These are phyloP conservation scores for Drosophila yooni DNA, from an alignment of 2,888 invertebrate genomes.

Conservation along the genomic window DNA sequence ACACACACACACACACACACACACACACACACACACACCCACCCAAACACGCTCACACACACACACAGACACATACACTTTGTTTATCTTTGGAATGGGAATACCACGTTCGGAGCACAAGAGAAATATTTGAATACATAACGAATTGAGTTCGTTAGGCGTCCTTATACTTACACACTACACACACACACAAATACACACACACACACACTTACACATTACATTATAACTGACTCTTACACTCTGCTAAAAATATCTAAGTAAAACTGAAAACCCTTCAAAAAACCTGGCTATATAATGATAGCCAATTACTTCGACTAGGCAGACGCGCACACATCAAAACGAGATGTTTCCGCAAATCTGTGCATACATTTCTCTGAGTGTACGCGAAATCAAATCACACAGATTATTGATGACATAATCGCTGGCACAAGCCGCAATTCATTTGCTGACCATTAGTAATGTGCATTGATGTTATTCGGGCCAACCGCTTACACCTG, in stretches of 20 bases:
- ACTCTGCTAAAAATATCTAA: background rate
- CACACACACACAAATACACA: background rate
- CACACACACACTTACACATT: background rate
- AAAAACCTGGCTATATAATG: background rate
- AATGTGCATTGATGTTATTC: slow-evolving; percentile 16
- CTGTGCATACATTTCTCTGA: background rate
- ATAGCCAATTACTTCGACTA: too few relatives aligned
- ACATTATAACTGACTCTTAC: background rate
- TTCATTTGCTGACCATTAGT: slow-evolving; percentile 38
- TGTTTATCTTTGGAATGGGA: slow-evolving; percentile 20
- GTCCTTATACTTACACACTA: slow-evolving; percentile 6
- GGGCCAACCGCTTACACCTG: slow-evolving; percentile 14
- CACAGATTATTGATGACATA: slow-evolving; percentile 40
- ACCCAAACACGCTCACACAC: background rate
- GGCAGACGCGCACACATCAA: background rate
- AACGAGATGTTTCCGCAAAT: background rate
- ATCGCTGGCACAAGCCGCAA: slow-evolving; percentile 33
- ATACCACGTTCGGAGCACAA: background rate
- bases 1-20: slow-evolving; percentile 24
- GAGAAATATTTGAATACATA: slow-evolving; percentile 38
- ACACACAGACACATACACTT: background rate
- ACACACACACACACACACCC: too few relatives aligned
- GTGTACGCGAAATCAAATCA: slow-evolving; percentile 12
- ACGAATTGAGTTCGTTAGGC: slow-evolving; percentile 27
- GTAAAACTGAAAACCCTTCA: background rate